phyloP scores from a whole-genome alignment of 2,888 invertebrate genomes.

The Epiblema foenella region DNA sequence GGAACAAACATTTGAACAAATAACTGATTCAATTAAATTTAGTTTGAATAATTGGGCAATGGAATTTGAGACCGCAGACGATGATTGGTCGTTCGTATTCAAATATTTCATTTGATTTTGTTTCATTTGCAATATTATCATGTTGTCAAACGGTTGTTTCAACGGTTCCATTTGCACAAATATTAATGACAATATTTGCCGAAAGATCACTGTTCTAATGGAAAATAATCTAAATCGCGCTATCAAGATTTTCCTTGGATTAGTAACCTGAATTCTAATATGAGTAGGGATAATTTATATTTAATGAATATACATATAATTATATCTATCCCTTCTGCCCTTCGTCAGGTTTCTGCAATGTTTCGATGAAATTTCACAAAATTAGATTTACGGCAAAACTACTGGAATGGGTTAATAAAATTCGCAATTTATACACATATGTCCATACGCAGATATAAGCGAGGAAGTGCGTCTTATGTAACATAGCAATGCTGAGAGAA shows the following conservation, averaged over 20 bases:
- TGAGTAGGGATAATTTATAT: too few relatives aligned
- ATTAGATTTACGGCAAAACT: neutral
- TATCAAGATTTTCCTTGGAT: neutral
- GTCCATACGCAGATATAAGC: neutral
- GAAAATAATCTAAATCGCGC: neutral
- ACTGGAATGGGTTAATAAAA: neutral
- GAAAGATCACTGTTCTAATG: neutral
- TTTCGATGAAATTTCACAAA: neutral
- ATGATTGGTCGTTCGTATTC: conserved; percentile 6
- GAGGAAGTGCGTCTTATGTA: neutral
- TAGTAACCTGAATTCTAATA: neutral
- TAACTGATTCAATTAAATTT: conserved; percentile 7
- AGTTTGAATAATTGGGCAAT: neutral
- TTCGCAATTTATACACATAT: neutral
- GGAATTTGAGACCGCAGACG: conserved; percentile 25
- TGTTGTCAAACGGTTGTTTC: too few relatives aligned
- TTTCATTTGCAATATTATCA: too few relatives aligned
- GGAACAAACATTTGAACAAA: conserved; percentile 23
- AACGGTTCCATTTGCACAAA: too few relatives aligned
- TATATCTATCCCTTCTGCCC: too few relatives aligned
- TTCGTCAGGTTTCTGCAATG: neutral
- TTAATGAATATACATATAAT: too few relatives aligned
- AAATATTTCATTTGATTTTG: neutral
- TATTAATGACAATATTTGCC: neutral
- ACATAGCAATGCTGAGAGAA: neutral